Evolutionary conservation across 2,888 invertebrate genomes (phyloP).

Genomic region (Rhimphoctona megacephalus): DNA sequence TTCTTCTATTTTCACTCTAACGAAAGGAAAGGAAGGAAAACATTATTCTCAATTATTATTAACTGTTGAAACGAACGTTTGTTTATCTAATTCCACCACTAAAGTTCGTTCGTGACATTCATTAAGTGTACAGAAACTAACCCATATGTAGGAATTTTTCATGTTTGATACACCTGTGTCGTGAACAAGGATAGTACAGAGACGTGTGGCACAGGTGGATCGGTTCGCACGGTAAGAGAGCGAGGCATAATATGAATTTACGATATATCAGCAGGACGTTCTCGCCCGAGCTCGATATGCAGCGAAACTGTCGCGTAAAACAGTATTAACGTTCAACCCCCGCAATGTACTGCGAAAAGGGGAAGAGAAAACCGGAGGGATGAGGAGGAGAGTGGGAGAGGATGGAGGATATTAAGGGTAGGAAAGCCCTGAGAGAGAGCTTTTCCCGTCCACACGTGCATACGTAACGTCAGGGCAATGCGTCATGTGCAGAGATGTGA

Average conservation of each 20-base stretch:
- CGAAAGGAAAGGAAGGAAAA: not conserved
- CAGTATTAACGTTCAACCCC: slow-evolving; percentile 70
- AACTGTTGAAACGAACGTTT: not conserved
- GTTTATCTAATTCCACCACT: not conserved
- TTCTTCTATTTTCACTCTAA: not conserved
- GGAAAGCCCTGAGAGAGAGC: slow-evolving; percentile 51
- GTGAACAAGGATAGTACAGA: slow-evolving; percentile 45
- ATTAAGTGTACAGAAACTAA: not conserved
- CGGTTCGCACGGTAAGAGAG: slow-evolving; percentile 63
- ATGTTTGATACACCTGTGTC: slow-evolving; percentile 49
- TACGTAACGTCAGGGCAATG: slow-evolving; percentile 35
- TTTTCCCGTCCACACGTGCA: slow-evolving; percentile 56
- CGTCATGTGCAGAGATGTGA: slow-evolving; percentile 43
- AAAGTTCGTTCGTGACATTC: not conserved
- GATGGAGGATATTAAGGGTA: slow-evolving; percentile 22
- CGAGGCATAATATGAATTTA: slow-evolving; percentile 71
- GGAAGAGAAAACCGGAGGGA: not conserved
- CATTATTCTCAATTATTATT: not conserved
- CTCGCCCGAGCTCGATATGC: slow-evolving; percentile 54
- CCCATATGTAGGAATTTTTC: not conserved
- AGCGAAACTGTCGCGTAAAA: slow-evolving; percentile 70
- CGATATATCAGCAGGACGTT: slow-evolving; percentile 69
- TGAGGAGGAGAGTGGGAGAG: not conserved
- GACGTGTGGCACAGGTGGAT: slow-evolving; percentile 68
- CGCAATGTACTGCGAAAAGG: slow-evolving; percentile 7